Base-by-base conservation (phyloP, 2,888 invertebrate species). In the Eutolmus rufibarbis region DNA sequence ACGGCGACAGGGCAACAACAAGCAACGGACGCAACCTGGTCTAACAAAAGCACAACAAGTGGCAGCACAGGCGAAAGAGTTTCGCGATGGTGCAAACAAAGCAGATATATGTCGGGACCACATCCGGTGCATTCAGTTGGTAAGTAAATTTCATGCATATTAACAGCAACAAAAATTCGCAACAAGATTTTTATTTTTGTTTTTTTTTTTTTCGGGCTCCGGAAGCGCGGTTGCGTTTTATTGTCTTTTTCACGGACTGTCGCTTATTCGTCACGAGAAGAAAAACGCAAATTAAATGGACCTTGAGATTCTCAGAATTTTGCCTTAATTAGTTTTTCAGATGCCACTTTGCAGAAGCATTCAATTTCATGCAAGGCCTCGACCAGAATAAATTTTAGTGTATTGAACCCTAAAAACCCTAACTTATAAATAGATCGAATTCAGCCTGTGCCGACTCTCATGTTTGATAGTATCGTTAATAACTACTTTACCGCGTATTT, bases 21-120 rank as follows among this genome's bases (percentile, higher is more conserved):
- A 66, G 1, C 19, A 4, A n/a, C n/a, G 51, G 51, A 19, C 66
- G 28, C 56, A 56, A 19, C n/a, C 5, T n/a, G 8, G 56, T 28
- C 66, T 66, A 66, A 66, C 66, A 66, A 66, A 66, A 66, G 66
- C 66, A 66, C 66, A 66, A 66, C 66, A 66, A 66, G 66, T 66
- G 28, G 66, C 23, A 23, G 12, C 7, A 12, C 8, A 3, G 19
- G n/a, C 19, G 51, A 37, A 46, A 46, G 74, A 23, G 46, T 85
- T 74, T 43, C 14, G 19, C 40, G 46, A 23, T 19, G 66, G 66
- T n/a, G 51, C 46, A 74, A 85, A 74, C 74, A 85, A 74, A 74
- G 31, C 85, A 85, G 31, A 66, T 66, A 23, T 66, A 66, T 23
- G 85, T 85, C 85, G 85, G 74, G 74, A 74, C 74, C 85, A 16